Base-by-base conservation (phyloP, 2,888 invertebrate genomes). In the Macaria liturata region DNA sequence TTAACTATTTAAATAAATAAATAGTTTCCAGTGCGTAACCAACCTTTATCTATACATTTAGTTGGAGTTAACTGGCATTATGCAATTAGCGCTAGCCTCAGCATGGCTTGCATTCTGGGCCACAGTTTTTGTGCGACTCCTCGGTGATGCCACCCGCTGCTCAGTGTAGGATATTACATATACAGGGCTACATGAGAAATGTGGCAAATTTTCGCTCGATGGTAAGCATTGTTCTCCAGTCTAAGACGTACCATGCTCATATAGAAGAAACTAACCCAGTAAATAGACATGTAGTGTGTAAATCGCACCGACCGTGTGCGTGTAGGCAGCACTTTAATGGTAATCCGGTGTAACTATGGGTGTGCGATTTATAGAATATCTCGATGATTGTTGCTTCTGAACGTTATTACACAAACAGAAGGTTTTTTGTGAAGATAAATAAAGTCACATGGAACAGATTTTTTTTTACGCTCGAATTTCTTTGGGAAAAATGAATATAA, bases 21-120 rank as follows among this genome's bases (percentile, higher is more conserved):
- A 37, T 42, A 5, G 42, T 5, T 9, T 42, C 0, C 20, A 53
- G 53, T 54, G 54, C 8, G 59, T 54, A 43, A 48, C 30, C 44
- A 49, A 31, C 49, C 44, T 59, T 54, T 46, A 49, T 39, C 45
- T 53, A 37, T 48, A 39, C 20, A 43, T 5, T n/a, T 0, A 42
- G 8, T 42, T 9, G 43, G 40, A 47, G 57, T 54, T 59, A 55
- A 59, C 59, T 42, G 32, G 55, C 52, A 55, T 60, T 60, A 60
- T 56, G 55, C 49, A 60, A 60, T 60, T 56, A 60, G 46, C 52
- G 46, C 46, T 49, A 52, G 52, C 55, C 59, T 60, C 43, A 40
- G 48, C 49, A 56, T 55, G 48, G 46, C 50, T 59, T 1, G 37
- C 31, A 49, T 60, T 60, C 59, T 56, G 31, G 59, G 47, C 42